A percentile compares a stretch with the other conserved stretches of the same genome.
Evolutionary conservation across 2,888 invertebrate genomes (phyloP).

Genomic region (Yponomeuta sedellus): DNA sequence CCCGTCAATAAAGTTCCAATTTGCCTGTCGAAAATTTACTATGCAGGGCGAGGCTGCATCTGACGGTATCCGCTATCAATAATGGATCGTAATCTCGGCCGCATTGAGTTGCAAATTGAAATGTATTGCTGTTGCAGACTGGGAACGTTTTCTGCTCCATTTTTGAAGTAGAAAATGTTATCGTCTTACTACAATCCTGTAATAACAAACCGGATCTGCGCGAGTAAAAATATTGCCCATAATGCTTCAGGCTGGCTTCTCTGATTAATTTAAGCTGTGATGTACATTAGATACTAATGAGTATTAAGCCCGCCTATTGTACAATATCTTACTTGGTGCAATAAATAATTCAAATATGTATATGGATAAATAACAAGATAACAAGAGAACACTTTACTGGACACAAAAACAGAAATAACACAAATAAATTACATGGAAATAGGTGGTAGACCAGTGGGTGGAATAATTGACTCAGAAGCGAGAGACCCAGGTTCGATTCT

Average conservation of each 20-base stretch:
- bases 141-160: background rate
- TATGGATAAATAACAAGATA: no score
- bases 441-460: no score
- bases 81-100: conserved; percentile 10
- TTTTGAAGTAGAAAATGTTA: background rate
- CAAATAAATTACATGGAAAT: no score
- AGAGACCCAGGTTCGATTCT: no score
- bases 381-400: no score
- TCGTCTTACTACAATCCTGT: background rate
- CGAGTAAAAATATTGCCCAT: background rate
- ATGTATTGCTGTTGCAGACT: background rate
- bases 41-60: background rate
- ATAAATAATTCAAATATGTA: no score
- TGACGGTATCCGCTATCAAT: conserved; percentile 1
- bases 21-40: conserved; percentile 7
- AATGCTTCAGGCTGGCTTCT: background rate
- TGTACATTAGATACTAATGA: no score
- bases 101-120: conserved; percentile 8
- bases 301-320: no score
- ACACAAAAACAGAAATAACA: no score
- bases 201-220: background rate
- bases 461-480: no score
- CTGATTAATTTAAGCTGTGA: background rate
- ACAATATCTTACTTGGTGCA: no score
- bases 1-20: conserved; percentile 5